Evolutionary conservation across 2,113 vertebrate genomes (phyloP).

Genomic region (Laticauda colubrina): DNA sequence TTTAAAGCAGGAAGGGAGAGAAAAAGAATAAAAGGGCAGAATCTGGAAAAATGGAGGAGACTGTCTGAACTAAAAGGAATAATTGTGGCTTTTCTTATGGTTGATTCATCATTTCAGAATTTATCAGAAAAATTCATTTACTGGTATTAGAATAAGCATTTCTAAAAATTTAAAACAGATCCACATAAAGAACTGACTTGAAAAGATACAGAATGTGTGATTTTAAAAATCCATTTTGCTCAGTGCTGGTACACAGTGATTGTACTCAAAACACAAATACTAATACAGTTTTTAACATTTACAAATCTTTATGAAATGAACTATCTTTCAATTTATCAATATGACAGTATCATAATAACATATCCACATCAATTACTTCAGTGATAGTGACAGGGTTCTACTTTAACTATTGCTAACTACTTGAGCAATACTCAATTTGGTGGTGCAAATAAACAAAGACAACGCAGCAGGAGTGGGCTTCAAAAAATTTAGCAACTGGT

Average conservation of each 20-base stretch:
- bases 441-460: neutral
- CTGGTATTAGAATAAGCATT: accelerated
- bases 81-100: accelerated
- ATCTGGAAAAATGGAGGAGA: too few species aligned
- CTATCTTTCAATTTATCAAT: neutral
- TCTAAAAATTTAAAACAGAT: constrained; percentile 12
- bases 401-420: neutral
- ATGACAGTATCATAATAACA: neutral
- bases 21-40: too few species aligned
- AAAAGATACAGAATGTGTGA: neutral
- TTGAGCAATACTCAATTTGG: neutral
- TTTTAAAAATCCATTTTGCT: constrained; percentile 7
- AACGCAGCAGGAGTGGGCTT: too few species aligned
- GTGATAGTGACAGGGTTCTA: neutral
- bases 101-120: neutral
- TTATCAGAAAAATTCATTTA: neutral
- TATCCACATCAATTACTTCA: neutral
- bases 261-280: neutral
- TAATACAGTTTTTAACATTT: neutral
- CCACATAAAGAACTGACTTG: neutral
- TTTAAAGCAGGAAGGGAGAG: too few species aligned
- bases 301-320: neutral
- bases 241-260: neutral
- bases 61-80: neutral
- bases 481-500: too few species aligned